phyloP scores from a whole-genome alignment of 2,797 vertebrate species.

The Neostethus bicornis region DNA sequence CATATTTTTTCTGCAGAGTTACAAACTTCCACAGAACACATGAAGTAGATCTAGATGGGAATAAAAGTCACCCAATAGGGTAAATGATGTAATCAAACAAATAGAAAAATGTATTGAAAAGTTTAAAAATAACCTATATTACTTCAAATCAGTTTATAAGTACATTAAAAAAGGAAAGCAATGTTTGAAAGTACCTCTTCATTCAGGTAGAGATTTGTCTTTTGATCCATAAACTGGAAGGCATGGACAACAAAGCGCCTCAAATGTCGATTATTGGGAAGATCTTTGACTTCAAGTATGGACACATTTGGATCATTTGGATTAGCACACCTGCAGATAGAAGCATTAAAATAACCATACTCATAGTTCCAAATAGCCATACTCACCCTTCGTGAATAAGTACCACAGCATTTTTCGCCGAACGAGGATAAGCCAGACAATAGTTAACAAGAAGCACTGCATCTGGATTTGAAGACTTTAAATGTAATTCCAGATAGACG shows the following conservation, averaged over 20 bases:
- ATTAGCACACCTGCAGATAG: slow-evolving; percentile 70
- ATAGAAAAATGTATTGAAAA: too few species aligned
- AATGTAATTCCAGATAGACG: slow-evolving; percentile 71
- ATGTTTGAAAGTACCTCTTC: slow-evolving; percentile 71
- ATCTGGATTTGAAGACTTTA: slow-evolving; percentile 50
- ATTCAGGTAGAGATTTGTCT: slow-evolving; percentile 64
- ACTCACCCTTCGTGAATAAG: slow-evolving; percentile 78
- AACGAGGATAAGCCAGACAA: slow-evolving; percentile 79
- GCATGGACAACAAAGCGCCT: slow-evolving; percentile 70
- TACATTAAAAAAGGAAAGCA: too few species aligned
- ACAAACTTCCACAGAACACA: slow-evolving; percentile 80
- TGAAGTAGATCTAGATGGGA: slow-evolving; percentile 76
- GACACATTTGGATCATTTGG: slow-evolving; percentile 52
- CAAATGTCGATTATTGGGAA: slow-evolving; percentile 35
- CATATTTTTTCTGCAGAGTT: slow-evolving; percentile 56
- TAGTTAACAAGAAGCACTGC: slow-evolving; percentile 76
- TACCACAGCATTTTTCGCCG: slow-evolving; percentile 73
- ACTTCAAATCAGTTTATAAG: neutral
- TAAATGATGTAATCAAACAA: neutral
- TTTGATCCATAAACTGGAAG: slow-evolving; percentile 77
- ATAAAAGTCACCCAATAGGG: neutral
- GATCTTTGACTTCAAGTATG: slow-evolving; percentile 49
- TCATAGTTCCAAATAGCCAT: rapidly evolving
- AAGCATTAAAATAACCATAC: neutral
- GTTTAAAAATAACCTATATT: too few species aligned